Percentiles rank a stretch among this genome's conserved stretches.
Conservation (phyloP, 2,113 vertebrate species). For the Rhinoptilus africanus region DNA sequence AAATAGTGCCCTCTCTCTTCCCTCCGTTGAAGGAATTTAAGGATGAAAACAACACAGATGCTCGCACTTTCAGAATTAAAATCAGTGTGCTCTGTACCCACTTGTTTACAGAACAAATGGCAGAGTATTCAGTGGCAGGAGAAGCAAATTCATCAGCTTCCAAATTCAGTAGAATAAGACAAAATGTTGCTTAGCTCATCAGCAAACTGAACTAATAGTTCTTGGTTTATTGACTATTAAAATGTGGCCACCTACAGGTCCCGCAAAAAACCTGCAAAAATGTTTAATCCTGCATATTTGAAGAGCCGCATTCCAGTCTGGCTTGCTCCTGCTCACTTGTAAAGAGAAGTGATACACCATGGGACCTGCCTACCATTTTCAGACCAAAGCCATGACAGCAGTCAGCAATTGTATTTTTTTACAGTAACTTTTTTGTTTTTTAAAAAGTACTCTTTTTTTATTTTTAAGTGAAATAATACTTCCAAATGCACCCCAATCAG, state of each 20-base stretch:
- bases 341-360: neutral
- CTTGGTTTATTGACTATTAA: slow-evolving; percentile 43
- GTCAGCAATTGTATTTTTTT: neutral
- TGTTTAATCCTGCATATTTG: neutral
- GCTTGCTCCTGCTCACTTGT: neutral
- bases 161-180: neutral
- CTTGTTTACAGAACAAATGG: neutral
- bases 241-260: slow-evolving; percentile 44
- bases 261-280: slow-evolving; percentile 16
- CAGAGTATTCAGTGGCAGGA: neutral
- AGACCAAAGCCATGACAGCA: neutral
- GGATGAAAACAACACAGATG: neutral
- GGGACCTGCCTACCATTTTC: neutral
- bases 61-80: neutral
- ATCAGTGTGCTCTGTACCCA: neutral
- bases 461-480: neutral
- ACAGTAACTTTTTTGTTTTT: neutral
- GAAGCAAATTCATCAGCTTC: neutral
- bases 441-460: no score
- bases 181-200: neutral
- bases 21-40: neutral
- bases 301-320: neutral
- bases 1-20: neutral
- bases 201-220: neutral
- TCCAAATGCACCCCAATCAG: neutral